Base-by-base conservation (phyloP, 2,888 invertebrate species). In the Epinotia demarniana region DNA sequence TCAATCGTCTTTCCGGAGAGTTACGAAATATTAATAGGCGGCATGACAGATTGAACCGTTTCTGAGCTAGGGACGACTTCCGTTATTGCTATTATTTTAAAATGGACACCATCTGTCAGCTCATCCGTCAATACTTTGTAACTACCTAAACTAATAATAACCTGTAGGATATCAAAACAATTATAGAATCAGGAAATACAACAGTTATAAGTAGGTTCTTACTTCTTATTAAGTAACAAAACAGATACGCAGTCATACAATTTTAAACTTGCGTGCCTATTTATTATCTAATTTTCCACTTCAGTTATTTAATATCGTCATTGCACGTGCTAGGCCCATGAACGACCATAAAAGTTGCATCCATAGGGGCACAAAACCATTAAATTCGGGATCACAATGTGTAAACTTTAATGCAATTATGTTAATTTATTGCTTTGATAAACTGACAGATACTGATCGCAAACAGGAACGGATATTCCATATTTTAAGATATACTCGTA, bases 321-420 rank as follows among this genome's bases (percentile, higher is more conserved):
- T 27, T 63, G 60, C 75, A 71, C 70, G 70, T 75, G 64, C 64
- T 64, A 39, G 23, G 9, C 58, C 69, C 69, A 69, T 69, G 68
- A 68, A 68, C 19, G n/a, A 23, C 58, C 68, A 68, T 68, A 68
- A 69, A 69, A 57, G 58, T 23, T 13, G 49, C 70, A 64, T 19
- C 49, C 64, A 75, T 71, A 70, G 70, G 70, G 75, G 75, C 63
- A 70, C 60, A 60, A 53, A 66, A 16, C 70, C 57, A 75, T 75
- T 66, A 66, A 71, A 71, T n/a, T 43, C 23, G 12, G 60, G 60
- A 43, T 60, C 70, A 64, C 70, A 64, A 66, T 61, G 63, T 63
- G 63, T 57, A 49, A 46, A 49, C 49, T 74, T 62, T 13, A 70
- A 70, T 63, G 69, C 57, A 70, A 70, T 70, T 23, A 33, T 39